phyloP scores from a whole-genome alignment of 1,140 invertebrate genomes.

The Reticulitermes speratus region DNA sequence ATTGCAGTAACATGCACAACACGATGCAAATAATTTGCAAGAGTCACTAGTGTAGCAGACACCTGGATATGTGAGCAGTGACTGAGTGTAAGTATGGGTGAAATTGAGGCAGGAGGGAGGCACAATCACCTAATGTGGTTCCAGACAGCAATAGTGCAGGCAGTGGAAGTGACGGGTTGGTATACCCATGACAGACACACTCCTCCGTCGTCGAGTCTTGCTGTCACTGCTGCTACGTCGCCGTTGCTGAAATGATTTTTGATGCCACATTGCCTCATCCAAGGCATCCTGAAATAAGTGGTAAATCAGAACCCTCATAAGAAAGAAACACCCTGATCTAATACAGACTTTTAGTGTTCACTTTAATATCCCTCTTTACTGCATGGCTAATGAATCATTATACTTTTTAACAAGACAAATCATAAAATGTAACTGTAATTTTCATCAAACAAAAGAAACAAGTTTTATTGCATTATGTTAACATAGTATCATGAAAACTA shows the following conservation, averaged over 20 bases:
- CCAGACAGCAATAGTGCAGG: slow-evolving; percentile 32
- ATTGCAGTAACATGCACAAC: background rate
- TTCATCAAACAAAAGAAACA: too few species aligned
- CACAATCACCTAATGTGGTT: slow-evolving; percentile 23
- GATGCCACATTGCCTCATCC: background rate
- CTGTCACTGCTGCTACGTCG: slow-evolving; percentile 15
- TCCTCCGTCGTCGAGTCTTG: slow-evolving; percentile 25
- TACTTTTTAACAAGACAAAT: too few species aligned
- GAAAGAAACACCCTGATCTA: too few species aligned
- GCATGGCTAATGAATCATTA: too few species aligned
- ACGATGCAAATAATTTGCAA: background rate
- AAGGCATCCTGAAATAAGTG: background rate
- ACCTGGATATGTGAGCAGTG: background rate
- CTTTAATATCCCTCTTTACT: too few species aligned
- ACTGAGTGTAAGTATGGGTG: background rate
- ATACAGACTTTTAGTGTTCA: too few species aligned
- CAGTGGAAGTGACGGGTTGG: slow-evolving; percentile 28
- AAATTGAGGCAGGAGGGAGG: background rate
- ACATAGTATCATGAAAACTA: too few species aligned
- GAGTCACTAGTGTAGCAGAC: background rate
- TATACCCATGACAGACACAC: slow-evolving; percentile 26
- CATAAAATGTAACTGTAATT: too few species aligned
- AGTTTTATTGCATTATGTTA: too few species aligned
- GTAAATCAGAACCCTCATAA: too few species aligned
- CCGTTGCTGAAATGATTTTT: background rate